Evolutionary conservation across 2,888 invertebrate species (phyloP).

Genomic region (Ellobium chinense): DNA sequence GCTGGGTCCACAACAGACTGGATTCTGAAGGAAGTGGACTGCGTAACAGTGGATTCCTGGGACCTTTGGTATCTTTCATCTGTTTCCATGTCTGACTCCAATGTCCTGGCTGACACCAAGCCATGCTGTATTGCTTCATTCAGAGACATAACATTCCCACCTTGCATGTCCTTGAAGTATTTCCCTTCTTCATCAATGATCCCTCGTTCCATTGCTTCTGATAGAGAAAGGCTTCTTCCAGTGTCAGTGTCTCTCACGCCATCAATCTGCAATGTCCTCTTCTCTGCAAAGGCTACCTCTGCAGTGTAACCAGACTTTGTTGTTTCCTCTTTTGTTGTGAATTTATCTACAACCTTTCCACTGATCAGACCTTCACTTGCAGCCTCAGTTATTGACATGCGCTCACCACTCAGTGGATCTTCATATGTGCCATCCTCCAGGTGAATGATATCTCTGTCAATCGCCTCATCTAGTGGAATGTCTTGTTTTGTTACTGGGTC

Average conservation of each 20-base stretch:
- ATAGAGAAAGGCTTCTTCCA: constrained; percentile 89
- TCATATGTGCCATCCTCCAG: constrained; percentile 85
- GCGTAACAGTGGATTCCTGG: constrained; percentile 58
- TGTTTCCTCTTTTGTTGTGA: constrained; percentile 65
- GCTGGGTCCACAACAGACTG: constrained; percentile 86
- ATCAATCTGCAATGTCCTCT: constrained; percentile 67
- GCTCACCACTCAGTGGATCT: constrained; percentile 90
- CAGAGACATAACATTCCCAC: constrained; percentile 65
- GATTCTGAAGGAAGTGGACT: constrained; percentile 66
- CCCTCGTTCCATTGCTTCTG: constrained; percentile 84
- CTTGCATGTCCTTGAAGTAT: constrained; percentile 55
- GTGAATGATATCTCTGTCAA: constrained; percentile 73
- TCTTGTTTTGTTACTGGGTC: constrained; percentile 62
- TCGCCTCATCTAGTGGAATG: constrained; percentile 63
- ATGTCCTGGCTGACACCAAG: constrained; percentile 42
- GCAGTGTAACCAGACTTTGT: constrained; percentile 64
- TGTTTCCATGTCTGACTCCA: constrained; percentile 52
- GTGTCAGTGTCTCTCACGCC: constrained; percentile 84
- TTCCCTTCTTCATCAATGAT: constrained; percentile 80
- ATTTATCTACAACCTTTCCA: constrained; percentile 65
- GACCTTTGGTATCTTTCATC: constrained; percentile 54
- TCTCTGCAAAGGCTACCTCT: constrained; percentile 69
- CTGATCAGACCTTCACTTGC: constrained; percentile 85
- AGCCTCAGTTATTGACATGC: constrained; percentile 90
- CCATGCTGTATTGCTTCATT: constrained; percentile 59